Evolutionary conservation across 2,113 vertebrate genomes (phyloP), one percentile per base, ranked within the genome.

Genomic region (Pungitius pungitius): DNA sequence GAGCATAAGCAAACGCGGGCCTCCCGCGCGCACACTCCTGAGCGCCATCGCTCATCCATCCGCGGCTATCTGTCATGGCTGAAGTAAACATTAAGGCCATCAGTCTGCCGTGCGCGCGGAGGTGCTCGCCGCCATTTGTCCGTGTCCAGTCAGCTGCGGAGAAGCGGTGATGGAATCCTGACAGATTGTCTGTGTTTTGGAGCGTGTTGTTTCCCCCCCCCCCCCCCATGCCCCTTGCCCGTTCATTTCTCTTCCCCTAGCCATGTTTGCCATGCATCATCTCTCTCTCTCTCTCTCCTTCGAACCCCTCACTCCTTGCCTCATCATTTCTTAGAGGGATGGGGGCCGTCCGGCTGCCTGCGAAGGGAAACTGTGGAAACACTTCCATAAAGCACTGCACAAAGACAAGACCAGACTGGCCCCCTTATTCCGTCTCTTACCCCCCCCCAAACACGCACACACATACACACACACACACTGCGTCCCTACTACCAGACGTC

Each of bases 111-210:
- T 20, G 61, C 75, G 84, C 82, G 62, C 60, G 74, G 76, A 76
- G 78, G 63, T 66, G 85, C 66, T 83, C 77, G 73, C 80, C 85
- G 88, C 90, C 87, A 91, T 92, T 91, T 92, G 91, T 93, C 88
- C 81, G 45, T 73, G 88, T 91, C 90, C 87, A 90, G 84, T 90
- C 87, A 87, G 85, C 88, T 91, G 88, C 77, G 17, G 86, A 79
- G 87, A 75, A 81, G 85, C 61, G 68, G 79, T 89, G 89, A 93
- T 89, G 88, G 91, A 90, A 91, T 92, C 88, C 88, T 92, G 90
- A 93, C 91, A 89, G 88, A 92, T 91, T 88, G 90, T 90, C 90
- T 86, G 90, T 90, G 87, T 93, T 90, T 91, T 89, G 90, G 87
- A 92, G 87, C 89, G 84, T 91, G 88, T 89, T 90, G 87, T 91